Conservation (phyloP, 1,140 invertebrate genomes). For the Tribolium castaneum region DNA sequence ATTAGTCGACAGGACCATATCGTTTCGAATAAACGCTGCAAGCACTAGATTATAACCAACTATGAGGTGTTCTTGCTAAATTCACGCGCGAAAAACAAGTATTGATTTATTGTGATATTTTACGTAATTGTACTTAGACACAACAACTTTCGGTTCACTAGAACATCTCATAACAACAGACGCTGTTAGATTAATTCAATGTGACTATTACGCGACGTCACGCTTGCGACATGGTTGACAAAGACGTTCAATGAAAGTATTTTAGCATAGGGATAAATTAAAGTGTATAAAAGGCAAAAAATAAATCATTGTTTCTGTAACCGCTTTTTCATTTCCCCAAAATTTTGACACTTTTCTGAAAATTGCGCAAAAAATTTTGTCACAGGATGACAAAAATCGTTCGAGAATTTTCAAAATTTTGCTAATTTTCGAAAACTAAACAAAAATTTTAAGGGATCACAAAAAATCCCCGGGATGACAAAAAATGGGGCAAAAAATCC, state of each 20-base stretch:
- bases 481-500: too few relatives aligned
- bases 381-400: too few relatives aligned
- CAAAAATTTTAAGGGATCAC: too few relatives aligned
- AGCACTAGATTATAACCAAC: neutral
- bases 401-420: too few relatives aligned
- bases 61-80: constrained; percentile 20
- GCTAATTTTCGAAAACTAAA: too few relatives aligned
- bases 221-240: constrained; percentile 38
- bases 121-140: constrained; percentile 31
- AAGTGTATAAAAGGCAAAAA: constrained; percentile 28
- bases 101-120: constrained; percentile 44
- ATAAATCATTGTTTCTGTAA: constrained; percentile 39
- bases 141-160: constrained; percentile 9
- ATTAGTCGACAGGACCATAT: constrained; percentile 2
- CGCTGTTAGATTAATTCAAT: constrained; percentile 33
- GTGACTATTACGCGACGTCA: neutral
- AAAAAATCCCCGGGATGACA: too few relatives aligned
- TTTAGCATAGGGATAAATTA: constrained; percentile 36
- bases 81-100: constrained; percentile 4
- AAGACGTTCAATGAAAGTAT: constrained; percentile 37
- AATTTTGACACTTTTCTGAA: too few relatives aligned
- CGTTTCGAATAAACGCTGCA: neutral
- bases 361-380: too few relatives aligned
- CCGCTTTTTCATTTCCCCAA: neutral
- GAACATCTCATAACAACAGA: constrained; percentile 20